A percentile compares a stretch with the other conserved stretches of the same genome.
These are phyloP conservation scores for Oreochromis grahami DNA, from an alignment of 2,797 vertebrate species.

Conservation along the genomic window DNA sequence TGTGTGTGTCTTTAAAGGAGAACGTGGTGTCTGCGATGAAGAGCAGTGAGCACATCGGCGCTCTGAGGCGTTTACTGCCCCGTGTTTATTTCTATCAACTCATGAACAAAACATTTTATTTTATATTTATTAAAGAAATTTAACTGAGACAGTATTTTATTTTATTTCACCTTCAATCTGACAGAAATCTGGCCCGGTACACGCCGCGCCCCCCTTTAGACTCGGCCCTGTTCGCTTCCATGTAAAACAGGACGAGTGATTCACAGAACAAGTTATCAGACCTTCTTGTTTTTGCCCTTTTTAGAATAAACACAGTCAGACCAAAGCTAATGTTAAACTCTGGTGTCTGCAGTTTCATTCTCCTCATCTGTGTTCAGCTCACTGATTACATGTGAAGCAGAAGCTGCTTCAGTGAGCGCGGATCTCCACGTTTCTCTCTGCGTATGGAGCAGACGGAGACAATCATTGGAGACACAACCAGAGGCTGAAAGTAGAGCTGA, in stretches of 20 bases:
- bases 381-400: background rate
- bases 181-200: rapidly evolving
- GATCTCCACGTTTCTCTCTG: background rate
- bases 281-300: background rate
- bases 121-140: background rate
- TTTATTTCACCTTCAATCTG: background rate
- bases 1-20: background rate
- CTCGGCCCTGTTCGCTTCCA: background rate
- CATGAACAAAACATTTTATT: background rate
- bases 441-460: background rate
- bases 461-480: background rate
- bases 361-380: background rate
- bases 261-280: background rate
- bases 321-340: background rate
- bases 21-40: too few relatives aligned
- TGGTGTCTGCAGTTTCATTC: background rate
- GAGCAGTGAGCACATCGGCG: too few relatives aligned
- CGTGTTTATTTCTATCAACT: background rate
- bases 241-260: background rate
- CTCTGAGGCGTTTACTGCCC: rapidly evolving
- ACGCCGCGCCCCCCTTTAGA: background rate
- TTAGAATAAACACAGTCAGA: background rate
- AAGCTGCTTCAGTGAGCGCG: background rate
- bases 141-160: background rate
- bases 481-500: background rate